A percentile compares a stretch with the other conserved stretches of the same genome.
phyloP scores from a whole-genome alignment of 2,888 invertebrate species.

The Psylliodes chrysocephalus region DNA sequence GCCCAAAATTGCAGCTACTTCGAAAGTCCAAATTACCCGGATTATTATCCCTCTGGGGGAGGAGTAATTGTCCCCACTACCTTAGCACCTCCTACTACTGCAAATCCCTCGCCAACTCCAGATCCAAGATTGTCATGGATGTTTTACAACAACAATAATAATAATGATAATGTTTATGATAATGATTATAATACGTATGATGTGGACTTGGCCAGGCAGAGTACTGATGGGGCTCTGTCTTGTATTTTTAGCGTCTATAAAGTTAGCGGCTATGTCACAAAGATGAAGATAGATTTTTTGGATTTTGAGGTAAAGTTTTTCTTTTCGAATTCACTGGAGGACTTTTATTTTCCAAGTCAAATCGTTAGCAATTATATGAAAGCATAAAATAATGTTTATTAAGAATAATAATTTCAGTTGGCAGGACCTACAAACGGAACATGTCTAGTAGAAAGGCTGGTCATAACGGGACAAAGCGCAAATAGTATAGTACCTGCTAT shows the following conservation, averaged over 20 bases:
- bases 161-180: no score
- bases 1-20: conserved; percentile 75
- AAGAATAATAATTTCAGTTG: conserved; percentile 70
- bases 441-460: conserved; percentile 76
- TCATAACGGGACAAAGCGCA: conserved; percentile 76
- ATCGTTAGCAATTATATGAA: no score
- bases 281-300: conserved; percentile 76
- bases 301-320: conserved; percentile 78
- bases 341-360: no score
- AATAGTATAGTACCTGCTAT: conserved; percentile 76
- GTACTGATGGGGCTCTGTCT: conserved; percentile 66
- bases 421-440: conserved; percentile 75
- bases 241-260: conserved; percentile 75
- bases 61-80: conserved; percentile 52
- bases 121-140: conserved; percentile 52
- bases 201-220: conserved; percentile 42
- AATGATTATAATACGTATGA: conserved; percentile 1
- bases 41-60: conserved; percentile 59
- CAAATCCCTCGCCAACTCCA: conserved; percentile 51
- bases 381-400: no score
- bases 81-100: conserved; percentile 41
- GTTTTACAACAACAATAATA: conserved; percentile 29
- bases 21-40: conserved; percentile 76
- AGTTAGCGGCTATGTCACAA: conserved; percentile 70
- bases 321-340: no score